Conservation (phyloP, 2,888 invertebrate species). For the Chalcosyrphus nemorum region DNA sequence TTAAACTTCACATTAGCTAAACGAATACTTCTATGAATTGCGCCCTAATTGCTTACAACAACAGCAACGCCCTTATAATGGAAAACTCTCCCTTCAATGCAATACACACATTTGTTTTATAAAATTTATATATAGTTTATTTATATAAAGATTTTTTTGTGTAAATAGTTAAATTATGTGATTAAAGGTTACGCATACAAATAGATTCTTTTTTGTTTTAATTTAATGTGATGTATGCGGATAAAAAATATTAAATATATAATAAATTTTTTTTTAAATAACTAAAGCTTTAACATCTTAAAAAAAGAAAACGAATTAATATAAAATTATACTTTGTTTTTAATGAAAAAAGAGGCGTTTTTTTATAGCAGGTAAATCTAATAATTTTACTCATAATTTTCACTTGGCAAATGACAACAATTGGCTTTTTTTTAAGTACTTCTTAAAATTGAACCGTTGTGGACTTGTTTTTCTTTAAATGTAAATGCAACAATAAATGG, state of each 20-base stretch:
- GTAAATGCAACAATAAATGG: slow-evolving; percentile 27
- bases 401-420: slow-evolving; percentile 40
- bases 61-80: no score
- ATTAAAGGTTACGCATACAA: slow-evolving; percentile 3
- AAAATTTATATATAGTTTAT: slow-evolving; percentile 23
- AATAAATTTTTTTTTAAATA: no score
- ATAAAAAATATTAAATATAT: neutral
- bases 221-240: slow-evolving; percentile 19
- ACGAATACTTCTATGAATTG: no score
- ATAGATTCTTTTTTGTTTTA: neutral
- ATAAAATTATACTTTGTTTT: neutral
- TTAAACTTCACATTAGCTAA: no score
- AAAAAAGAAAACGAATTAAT: neutral
- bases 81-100: no score
- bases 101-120: no score
- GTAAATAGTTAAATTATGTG: slow-evolving; percentile 47
- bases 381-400: neutral
- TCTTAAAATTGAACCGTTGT: slow-evolving; percentile 28
- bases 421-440: slow-evolving; percentile 52
- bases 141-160: slow-evolving; percentile 22
- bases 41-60: no score
- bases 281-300: slow-evolving; percentile 36
- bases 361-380: neutral
- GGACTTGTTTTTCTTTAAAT: slow-evolving; percentile 5
- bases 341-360: slow-evolving; percentile 7